Percentiles rank a stretch among this genome's conserved stretches.
These are phyloP conservation scores for Anodontia alba DNA, from an alignment of 2,888 invertebrate species.

Conservation along the genomic window DNA sequence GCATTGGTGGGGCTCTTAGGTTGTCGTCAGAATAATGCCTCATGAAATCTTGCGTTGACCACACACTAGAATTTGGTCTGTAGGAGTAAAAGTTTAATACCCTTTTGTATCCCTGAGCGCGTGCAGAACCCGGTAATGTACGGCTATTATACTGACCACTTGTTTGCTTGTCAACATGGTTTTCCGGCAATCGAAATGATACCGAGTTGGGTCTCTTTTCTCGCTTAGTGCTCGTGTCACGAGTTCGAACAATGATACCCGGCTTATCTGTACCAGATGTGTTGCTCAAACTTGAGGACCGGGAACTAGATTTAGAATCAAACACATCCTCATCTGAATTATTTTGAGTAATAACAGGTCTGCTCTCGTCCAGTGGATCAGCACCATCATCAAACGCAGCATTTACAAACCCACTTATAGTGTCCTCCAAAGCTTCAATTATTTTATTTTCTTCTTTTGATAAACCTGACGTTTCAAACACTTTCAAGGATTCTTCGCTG, in stretches of 20 bases:
- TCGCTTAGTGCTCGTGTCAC: neutral
- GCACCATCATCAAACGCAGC: neutral
- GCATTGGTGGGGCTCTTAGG: neutral
- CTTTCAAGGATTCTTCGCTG: neutral
- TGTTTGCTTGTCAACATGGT: slow-evolving; percentile 4
- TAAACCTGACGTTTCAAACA: neutral
- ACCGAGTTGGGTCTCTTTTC: neutral
- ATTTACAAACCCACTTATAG: slow-evolving; percentile 2
- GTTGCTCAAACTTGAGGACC: neutral
- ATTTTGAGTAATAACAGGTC: neutral
- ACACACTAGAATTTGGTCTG: neutral
- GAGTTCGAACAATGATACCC: neutral
- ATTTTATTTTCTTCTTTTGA: neutral
- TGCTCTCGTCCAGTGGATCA: neutral
- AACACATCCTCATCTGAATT: neutral
- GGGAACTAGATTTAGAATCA: neutral
- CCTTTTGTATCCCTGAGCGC: neutral
- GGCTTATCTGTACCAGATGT: neutral
- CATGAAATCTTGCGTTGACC: neutral
- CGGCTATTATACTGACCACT: neutral
- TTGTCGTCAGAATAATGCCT: neutral
- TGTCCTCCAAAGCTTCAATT: neutral
- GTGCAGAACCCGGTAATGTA: neutral
- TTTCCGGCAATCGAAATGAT: neutral
- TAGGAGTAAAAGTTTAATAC: neutral